Evolutionary conservation across 2,888 invertebrate species (phyloP).

Genomic region (Biston stratarius): DNA sequence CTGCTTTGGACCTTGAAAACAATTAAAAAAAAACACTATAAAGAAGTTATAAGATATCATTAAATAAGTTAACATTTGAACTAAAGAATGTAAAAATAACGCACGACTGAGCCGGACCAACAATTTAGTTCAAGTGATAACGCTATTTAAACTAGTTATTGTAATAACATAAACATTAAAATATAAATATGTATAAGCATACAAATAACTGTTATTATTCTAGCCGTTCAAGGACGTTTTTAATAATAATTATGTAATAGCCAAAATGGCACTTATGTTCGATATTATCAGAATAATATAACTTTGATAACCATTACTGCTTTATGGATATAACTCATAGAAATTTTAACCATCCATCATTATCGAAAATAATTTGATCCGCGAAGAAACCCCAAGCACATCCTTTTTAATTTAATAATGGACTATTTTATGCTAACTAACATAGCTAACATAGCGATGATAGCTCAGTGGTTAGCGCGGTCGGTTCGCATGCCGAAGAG

Average conservation of each 20-base stretch:
- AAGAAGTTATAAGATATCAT: background rate
- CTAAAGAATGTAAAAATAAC: constrained; percentile 4
- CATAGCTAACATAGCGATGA: too few species aligned
- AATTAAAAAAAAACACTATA: background rate
- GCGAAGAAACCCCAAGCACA: too few species aligned
- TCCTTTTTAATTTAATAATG: too few species aligned
- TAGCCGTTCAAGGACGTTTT: constrained; percentile 13
- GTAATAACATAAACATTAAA: constrained; percentile 15
- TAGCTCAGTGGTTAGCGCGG: too few species aligned
- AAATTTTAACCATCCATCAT: too few species aligned
- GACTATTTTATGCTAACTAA: too few species aligned
- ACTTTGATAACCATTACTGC: too few species aligned
- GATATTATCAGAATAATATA: background rate
- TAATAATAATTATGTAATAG: constrained; percentile 7
- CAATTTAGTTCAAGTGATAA: constrained; percentile 40
- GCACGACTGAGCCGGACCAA: constrained; percentile 39
- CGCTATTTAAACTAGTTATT: constrained; percentile 21
- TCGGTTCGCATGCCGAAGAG: too few species aligned
- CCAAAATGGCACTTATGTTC: background rate
- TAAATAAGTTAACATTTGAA: background rate
- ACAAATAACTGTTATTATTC: constrained; percentile 1
- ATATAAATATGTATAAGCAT: constrained; percentile 6
- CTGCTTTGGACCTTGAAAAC: constrained; percentile 41
- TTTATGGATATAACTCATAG: too few species aligned
- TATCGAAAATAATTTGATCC: too few species aligned